These are phyloP conservation scores for Etia nguti DNA, from an alignment of 2,113 vertebrate genomes.

Conservation along the genomic window DNA sequence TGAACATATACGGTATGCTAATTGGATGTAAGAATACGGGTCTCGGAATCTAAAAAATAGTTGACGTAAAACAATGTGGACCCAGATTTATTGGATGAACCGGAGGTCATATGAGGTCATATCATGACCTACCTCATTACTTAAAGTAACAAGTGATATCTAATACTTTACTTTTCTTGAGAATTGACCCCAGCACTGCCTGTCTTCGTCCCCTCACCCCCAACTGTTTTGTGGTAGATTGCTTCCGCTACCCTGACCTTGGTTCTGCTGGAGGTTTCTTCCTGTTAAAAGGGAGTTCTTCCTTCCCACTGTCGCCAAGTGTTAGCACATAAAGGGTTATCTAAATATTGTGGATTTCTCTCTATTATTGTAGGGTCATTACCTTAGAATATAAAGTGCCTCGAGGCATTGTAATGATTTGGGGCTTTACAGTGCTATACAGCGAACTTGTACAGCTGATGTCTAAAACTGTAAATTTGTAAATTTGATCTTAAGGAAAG, in stretches of 20 bases:
- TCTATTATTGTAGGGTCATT: background rate
- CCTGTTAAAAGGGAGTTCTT: background rate
- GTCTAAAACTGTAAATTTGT: background rate
- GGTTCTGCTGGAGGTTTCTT: background rate
- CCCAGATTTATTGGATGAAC: background rate
- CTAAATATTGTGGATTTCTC: background rate
- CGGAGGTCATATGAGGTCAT: background rate
- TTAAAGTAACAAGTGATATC: background rate
- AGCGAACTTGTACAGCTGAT: background rate
- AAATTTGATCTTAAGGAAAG: background rate
- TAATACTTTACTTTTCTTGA: background rate
- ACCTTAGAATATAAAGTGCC: background rate
- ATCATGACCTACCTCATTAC: background rate
- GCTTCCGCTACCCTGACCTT: background rate
- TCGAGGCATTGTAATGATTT: background rate
- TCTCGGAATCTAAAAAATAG: background rate
- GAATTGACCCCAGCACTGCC: background rate
- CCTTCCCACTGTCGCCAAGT: background rate
- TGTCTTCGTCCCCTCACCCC: background rate
- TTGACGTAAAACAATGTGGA: background rate
- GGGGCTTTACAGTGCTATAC: background rate
- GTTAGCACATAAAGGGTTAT: background rate
- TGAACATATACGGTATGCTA: background rate
- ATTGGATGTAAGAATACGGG: background rate
- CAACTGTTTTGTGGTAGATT: background rate